phyloP scores from a whole-genome alignment of 2,113 vertebrate genomes.

The Promerops cafer region DNA sequence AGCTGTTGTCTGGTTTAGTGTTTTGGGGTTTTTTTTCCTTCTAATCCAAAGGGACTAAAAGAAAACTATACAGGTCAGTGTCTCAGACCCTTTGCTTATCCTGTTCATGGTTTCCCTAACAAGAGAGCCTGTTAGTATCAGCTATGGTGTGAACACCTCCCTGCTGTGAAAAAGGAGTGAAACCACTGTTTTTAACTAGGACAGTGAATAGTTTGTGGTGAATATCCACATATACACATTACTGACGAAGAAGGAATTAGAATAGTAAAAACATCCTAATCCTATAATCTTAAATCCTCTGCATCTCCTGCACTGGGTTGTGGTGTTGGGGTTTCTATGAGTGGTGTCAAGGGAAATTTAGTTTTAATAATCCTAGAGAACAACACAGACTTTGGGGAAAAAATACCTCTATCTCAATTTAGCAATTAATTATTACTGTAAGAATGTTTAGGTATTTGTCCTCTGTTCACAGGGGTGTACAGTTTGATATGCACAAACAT shows the following conservation, averaged over 20 bases:
- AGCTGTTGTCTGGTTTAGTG: neutral
- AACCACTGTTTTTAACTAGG: neutral
- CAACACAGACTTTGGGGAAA: neutral
- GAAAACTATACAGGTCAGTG: neutral
- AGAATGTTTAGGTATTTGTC: neutral
- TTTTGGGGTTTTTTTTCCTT: neutral
- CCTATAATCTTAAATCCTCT: neutral
- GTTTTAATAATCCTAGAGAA: neutral
- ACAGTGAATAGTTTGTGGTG: neutral
- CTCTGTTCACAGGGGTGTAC: neutral
- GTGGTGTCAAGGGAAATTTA: neutral
- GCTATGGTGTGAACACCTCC: neutral
- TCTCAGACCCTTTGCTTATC: neutral
- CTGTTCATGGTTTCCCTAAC: neutral
- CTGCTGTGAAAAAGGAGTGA: slow-evolving; percentile 13
- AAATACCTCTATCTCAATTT: neutral
- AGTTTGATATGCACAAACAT: rapidly evolving
- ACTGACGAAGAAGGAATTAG: slow-evolving; percentile 16
- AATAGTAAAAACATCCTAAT: neutral
- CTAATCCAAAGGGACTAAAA: neutral
- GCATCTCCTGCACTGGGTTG: neutral
- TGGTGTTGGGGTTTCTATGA: neutral
- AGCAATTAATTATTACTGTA: neutral
- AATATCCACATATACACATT: neutral
- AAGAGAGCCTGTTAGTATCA: neutral